Conservation (phyloP, 2,113 vertebrate genomes). For the Hirundichthys speculiger region DNA sequence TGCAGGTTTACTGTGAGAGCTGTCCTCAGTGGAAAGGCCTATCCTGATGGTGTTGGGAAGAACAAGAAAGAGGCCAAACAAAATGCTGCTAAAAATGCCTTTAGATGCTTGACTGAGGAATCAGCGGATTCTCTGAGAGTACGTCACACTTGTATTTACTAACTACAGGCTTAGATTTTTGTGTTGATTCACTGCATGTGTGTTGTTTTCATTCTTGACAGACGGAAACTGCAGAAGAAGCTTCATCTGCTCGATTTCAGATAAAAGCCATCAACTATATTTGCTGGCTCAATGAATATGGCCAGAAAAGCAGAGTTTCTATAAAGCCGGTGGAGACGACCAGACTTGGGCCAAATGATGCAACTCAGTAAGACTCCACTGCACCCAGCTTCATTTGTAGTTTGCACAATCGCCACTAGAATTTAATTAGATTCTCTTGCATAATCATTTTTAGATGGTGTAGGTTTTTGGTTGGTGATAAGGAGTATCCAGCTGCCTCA, state of each 20-base stretch:
- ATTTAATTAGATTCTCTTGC: not conserved
- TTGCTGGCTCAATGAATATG: constrained; percentile 76
- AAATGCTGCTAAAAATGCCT: constrained; percentile 73
- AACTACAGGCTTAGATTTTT: not conserved
- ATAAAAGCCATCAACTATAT: constrained; percentile 48
- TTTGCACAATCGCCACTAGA: not conserved
- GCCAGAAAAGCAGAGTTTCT: constrained; percentile 31
- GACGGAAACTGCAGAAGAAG: constrained; percentile 8
- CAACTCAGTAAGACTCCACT: constrained; percentile 51
- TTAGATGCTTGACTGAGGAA: constrained; percentile 22
- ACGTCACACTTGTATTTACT: not conserved
- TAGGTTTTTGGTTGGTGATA: constrained; percentile 54
- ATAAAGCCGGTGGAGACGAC: constrained; percentile 25
- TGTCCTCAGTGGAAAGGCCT: constrained; percentile 48
- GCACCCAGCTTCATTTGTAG: not conserved
- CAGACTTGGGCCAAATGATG: not conserved
- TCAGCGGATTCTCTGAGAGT: constrained; percentile 32
- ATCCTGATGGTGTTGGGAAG: constrained; percentile 66
- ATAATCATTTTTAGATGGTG: constrained; percentile 42
- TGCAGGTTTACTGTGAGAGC: constrained; percentile 69
- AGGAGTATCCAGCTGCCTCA: constrained; percentile 59
- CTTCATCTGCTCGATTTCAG: not conserved
- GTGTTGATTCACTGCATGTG: not conserved
- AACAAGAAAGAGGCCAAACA: constrained; percentile 78
- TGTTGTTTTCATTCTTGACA: constrained; percentile 24